phyloP scores from a whole-genome alignment of 2,113 vertebrate genomes.

The Leptodactylus fuscus region DNA sequence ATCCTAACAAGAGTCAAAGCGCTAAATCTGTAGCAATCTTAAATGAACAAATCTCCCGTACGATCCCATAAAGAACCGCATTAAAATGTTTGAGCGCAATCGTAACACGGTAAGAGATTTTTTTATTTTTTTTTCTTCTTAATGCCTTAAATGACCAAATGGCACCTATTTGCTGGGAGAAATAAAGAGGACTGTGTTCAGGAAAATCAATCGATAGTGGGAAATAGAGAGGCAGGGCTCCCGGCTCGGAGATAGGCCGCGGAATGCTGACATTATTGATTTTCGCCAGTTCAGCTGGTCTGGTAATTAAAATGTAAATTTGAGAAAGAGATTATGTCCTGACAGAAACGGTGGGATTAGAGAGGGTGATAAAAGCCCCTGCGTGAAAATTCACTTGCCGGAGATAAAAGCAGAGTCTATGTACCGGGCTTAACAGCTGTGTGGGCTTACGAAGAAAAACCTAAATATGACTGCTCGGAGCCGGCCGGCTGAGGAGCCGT shows the following conservation, averaged over 20 bases:
- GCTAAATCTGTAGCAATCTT: background rate
- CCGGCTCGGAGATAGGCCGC: conserved; percentile 74
- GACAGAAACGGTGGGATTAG: conserved; percentile 94
- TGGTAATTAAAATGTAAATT: conserved; percentile 99
- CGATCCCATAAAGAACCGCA: conserved; percentile 3
- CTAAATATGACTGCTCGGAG: conserved; percentile 66
- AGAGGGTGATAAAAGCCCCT: conserved; percentile 87
- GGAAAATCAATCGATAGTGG: conserved; percentile 84
- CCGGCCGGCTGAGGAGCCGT: background rate
- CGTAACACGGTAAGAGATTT: conserved; percentile 68
- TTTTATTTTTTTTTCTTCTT: conserved; percentile 69
- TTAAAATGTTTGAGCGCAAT: conserved; percentile 22
- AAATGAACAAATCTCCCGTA: background rate
- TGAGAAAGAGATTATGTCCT: conserved; percentile 97
- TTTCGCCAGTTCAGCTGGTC: conserved; percentile 92
- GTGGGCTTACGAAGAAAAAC: conserved; percentile 69
- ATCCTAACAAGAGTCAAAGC: background rate
- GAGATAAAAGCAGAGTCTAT: conserved; percentile 66
- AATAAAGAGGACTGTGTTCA: conserved; percentile 77
- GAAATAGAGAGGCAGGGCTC: conserved; percentile 82
- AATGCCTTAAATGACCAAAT: conserved; percentile 80
- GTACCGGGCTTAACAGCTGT: conserved; percentile 68
- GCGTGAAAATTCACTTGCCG: conserved; percentile 79
- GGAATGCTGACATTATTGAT: conserved; percentile 90
- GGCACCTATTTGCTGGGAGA: conserved; percentile 83